phyloP scores from a whole-genome alignment of 2,113 vertebrate genomes.

The Bos javanicus region DNA sequence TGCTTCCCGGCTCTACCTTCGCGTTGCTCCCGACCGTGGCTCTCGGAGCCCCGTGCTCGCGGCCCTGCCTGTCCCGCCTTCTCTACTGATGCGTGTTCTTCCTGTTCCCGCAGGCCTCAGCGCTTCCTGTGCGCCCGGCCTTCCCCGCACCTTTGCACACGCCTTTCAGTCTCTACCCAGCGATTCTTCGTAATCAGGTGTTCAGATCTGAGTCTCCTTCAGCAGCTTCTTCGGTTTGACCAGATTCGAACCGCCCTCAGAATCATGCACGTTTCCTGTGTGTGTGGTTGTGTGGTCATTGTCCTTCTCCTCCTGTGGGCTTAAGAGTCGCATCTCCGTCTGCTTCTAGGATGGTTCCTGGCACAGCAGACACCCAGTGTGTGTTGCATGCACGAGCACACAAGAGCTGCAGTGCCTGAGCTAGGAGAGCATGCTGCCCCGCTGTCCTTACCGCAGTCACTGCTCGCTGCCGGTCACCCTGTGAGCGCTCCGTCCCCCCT shows the following conservation, averaged over 20 bases:
- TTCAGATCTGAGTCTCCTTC: background rate
- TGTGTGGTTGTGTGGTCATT: background rate
- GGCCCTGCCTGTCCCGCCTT: background rate
- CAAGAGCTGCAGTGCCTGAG: background rate
- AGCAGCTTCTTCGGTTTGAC: background rate
- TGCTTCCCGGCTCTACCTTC: background rate
- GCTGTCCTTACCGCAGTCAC: background rate
- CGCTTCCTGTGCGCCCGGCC: background rate
- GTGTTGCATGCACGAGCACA: background rate
- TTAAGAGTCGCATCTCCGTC: background rate
- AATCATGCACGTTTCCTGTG: background rate
- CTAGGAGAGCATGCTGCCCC: accelerated
- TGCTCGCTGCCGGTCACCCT: background rate
- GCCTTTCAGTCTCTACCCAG: too few species aligned
- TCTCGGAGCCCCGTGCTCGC: accelerated
- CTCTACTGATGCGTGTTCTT: accelerated
- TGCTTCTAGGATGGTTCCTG: background rate
- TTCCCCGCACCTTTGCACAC: background rate
- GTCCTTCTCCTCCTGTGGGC: background rate
- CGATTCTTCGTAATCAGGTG: accelerated
- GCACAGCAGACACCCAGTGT: background rate
- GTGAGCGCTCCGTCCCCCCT: background rate
- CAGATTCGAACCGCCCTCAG: background rate
- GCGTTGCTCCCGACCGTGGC: background rate
- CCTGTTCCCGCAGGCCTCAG: accelerated